Conservation (phyloP, 2,797 vertebrate genomes). For the Halcyon chelicuti region DNA sequence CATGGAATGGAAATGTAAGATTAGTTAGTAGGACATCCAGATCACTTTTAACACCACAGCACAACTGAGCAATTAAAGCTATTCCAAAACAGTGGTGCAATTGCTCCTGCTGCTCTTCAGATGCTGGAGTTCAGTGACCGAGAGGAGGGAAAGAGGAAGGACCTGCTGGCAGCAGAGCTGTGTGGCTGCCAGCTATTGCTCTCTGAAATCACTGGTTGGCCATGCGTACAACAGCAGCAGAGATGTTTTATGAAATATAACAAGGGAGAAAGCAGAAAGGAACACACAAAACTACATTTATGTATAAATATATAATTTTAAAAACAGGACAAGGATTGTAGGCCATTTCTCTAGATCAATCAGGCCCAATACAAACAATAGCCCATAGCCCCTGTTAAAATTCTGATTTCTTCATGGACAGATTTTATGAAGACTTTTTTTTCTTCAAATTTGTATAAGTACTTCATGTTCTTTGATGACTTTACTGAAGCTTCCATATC, state of each 20-base stretch:
- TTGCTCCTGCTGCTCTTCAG: neutral
- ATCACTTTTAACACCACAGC: neutral
- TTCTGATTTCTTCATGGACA: neutral
- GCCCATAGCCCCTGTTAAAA: neutral
- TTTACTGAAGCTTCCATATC: neutral
- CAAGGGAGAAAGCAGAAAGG: neutral
- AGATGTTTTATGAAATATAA: neutral
- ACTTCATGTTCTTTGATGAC: neutral
- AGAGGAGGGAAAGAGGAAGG: neutral
- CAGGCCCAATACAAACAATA: neutral
- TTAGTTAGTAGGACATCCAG: neutral
- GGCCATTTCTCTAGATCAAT: neutral
- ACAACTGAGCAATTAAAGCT: neutral
- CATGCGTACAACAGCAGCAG: neutral
- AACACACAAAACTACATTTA: neutral
- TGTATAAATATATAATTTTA: neutral
- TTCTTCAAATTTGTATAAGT: neutral
- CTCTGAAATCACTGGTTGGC: neutral
- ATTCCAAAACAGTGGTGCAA: neutral
- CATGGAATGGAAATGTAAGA: neutral
- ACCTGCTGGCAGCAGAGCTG: neutral
- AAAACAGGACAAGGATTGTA: no score
- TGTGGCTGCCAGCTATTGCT: neutral
- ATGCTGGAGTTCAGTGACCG: neutral
- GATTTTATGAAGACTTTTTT: neutral